Base-by-base conservation (phyloP, 2,888 invertebrate species). In the Perdita meconis region DNA sequence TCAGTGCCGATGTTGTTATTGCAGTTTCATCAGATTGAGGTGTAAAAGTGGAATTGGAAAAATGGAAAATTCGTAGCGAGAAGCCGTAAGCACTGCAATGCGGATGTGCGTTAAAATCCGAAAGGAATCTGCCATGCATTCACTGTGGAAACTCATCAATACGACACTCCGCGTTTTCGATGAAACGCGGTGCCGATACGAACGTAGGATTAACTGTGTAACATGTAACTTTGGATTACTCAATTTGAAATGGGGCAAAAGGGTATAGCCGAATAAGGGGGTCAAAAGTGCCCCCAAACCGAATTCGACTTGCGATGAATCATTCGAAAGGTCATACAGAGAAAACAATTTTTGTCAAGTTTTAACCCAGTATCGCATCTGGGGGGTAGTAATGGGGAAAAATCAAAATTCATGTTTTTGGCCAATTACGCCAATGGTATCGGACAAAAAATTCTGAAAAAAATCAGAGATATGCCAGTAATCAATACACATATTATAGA, bases 141-240 rank as follows among this genome's bases (percentile, higher is more conserved):
- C 42, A 19, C 12, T 1, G 13, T n/a, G 53, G 16, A 53, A 63
- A 44, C 26, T 53, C 42, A 69, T 69, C 68, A 42, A 53, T 61
- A 34, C 30, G 68, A 40, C 51, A 16, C 61, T n/a, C 22, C 38
- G 26, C 6, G 67, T 50, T 38, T 6, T 6, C 42, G 51, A 51
- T 16, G 68, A 63, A 63, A 53, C 63, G 34, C 30, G 22, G 22
- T 8, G 34, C 13, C 13, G 51, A 34, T 68, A 68, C 51, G 40
- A 61, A 40, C 50, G 51, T 24, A 16, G 65, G 42, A 63, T 68
- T 68, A 16, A 22, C 40, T 16, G 22, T 50, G 60, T 40, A 51
- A 57, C 60, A 38, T 2, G 47, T 16, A 26, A 34, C n/a, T 12
- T 19, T 12, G 51, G 22, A 51, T 50, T 40, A 30, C 38, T 16